phyloP scores from a whole-genome alignment of 2,797 vertebrate species.

The Dicrostonyx torquatus region DNA sequence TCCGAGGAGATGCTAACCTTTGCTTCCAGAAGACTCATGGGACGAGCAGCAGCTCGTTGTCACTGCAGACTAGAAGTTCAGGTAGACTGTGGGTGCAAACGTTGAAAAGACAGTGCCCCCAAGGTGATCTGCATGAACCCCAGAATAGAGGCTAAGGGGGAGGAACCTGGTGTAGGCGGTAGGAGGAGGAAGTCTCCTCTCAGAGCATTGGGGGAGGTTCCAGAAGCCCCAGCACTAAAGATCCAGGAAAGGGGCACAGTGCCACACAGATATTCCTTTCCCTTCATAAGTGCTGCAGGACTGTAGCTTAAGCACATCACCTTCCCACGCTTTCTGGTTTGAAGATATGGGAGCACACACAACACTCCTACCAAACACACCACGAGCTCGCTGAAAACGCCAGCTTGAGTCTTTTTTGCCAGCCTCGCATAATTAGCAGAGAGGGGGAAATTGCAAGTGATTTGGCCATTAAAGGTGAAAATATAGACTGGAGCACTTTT shows the following conservation, averaged over 20 bases:
- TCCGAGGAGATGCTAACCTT: background rate
- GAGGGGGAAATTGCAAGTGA: slow-evolving; percentile 29
- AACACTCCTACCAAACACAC: background rate
- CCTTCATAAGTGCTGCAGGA: background rate
- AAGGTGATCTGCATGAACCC: background rate
- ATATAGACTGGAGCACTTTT: slow-evolving; percentile 52
- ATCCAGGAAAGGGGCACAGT: background rate
- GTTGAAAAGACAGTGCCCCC: background rate
- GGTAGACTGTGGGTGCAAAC: background rate
- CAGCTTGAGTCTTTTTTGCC: background rate
- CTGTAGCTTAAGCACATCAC: background rate
- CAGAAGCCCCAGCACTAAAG: background rate
- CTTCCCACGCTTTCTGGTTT: background rate
- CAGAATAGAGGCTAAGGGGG: background rate
- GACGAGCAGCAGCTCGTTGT: background rate
- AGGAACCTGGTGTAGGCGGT: background rate
- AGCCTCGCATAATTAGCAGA: slow-evolving; percentile 47
- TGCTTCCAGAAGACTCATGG: background rate
- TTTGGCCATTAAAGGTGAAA: slow-evolving; percentile 65
- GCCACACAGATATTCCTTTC: background rate
- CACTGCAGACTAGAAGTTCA: background rate
- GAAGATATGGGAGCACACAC: background rate
- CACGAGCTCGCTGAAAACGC: background rate
- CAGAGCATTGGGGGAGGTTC: background rate
- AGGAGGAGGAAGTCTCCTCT: background rate